phyloP scores from a whole-genome alignment of 2,888 invertebrate species.

The Drosophila testacea region DNA sequence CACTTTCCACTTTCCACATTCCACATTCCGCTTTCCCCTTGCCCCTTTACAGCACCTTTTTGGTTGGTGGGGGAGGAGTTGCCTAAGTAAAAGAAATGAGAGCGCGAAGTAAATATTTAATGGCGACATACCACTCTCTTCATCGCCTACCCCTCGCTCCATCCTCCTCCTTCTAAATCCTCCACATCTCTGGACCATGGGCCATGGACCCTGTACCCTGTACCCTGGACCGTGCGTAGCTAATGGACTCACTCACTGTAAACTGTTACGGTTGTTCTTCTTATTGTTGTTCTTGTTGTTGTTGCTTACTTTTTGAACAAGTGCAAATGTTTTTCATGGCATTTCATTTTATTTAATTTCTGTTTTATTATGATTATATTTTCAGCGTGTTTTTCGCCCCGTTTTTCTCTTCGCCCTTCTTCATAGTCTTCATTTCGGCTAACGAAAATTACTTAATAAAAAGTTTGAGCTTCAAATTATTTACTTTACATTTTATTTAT shows the following conservation, averaged over 20 bases:
- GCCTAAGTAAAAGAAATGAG: constrained; percentile 70
- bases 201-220: too few relatives aligned
- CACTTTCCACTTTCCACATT: not conserved
- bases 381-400: constrained; percentile 27
- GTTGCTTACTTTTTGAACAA: constrained; percentile 71
- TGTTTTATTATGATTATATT: constrained; percentile 79
- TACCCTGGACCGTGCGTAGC: constrained; percentile 41
- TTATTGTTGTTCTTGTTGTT: constrained; percentile 17
- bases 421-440: not conserved
- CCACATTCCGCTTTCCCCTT: not conserved
- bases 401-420: not conserved
- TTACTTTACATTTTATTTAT: constrained; percentile 6
- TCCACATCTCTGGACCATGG: not conserved
- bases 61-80: not conserved
- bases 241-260: constrained; percentile 63
- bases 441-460: constrained; percentile 48
- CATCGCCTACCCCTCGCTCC: constrained; percentile 6
- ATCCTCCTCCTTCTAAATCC: not conserved
- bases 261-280: constrained; percentile 45
- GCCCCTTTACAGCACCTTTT: not conserved
- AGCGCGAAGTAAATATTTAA: constrained; percentile 77
- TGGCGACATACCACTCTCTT: constrained; percentile 41
- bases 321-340: constrained; percentile 74
- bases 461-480: constrained; percentile 26
- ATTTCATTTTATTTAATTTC: constrained; percentile 78